Evolutionary conservation across 2,888 invertebrate genomes (phyloP).

Genomic region (Psococerastis gibbosa): DNA sequence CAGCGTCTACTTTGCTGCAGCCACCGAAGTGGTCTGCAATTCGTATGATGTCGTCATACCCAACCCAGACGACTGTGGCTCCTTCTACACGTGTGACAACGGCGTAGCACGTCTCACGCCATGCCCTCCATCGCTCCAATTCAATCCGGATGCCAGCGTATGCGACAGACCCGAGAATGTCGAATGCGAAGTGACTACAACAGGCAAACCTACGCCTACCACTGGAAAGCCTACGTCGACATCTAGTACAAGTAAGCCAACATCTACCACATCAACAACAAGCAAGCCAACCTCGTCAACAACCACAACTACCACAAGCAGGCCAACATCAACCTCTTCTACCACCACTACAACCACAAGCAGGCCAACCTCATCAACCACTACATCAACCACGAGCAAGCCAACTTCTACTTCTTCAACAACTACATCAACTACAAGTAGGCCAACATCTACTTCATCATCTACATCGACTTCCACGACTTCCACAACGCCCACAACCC

Average conservation of each 20-base stretch:
- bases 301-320: background rate
- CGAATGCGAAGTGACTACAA: background rate
- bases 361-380: background rate
- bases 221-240: background rate
- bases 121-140: slow-evolving; percentile 12
- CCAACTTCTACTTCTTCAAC: background rate
- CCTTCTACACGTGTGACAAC: slow-evolving; percentile 12
- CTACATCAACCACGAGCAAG: background rate
- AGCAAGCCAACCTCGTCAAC: background rate
- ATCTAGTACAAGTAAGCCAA: background rate
- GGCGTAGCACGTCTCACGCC: background rate
- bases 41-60: background rate
- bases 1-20: background rate
- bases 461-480: background rate
- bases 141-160: slow-evolving; percentile 4
- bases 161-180: background rate
- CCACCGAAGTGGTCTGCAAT: background rate
- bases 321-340: background rate
- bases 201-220: background rate
- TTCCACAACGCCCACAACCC: background rate
- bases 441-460: background rate
- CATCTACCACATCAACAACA: background rate
- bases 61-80: slow-evolving; percentile 7
- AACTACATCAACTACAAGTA: background rate
- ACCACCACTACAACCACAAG: background rate